These are phyloP conservation scores for Agrochola litura DNA, from an alignment of 2,888 invertebrate genomes.

Conservation along the genomic window DNA sequence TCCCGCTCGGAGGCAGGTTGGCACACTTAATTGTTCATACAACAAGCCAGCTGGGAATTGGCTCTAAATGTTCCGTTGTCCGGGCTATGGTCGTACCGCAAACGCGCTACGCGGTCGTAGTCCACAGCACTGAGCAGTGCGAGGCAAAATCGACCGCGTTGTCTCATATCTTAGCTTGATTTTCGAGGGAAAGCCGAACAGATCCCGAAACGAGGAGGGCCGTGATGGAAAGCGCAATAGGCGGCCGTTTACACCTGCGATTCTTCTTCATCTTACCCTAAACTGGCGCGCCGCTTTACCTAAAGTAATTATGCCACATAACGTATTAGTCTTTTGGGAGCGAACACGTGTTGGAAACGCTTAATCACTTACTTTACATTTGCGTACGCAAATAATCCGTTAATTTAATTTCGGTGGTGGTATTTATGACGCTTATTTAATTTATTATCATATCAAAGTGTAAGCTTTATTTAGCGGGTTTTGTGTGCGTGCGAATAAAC, in stretches of 20 bases:
- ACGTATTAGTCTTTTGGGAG: slow-evolving; percentile 90
- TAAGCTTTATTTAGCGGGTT: slow-evolving; percentile 84
- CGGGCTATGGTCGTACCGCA: slow-evolving; percentile 84
- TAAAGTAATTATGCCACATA: slow-evolving; percentile 89
- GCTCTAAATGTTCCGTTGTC: slow-evolving; percentile 87
- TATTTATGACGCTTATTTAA: slow-evolving; percentile 89
- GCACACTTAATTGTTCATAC: slow-evolving; percentile 89
- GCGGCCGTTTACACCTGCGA: slow-evolving; percentile 89
- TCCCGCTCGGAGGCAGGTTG: slow-evolving; percentile 83
- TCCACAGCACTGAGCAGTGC: slow-evolving; percentile 64
- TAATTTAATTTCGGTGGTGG: slow-evolving; percentile 87
- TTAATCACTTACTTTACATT: slow-evolving; percentile 90
- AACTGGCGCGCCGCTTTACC: slow-evolving; percentile 87
- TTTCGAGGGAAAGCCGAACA: slow-evolving; percentile 68
- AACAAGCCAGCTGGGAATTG: slow-evolving; percentile 89
- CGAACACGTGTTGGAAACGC: slow-evolving; percentile 87
- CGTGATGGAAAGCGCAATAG: slow-evolving; percentile 88
- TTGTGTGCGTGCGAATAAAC: slow-evolving; percentile 85
- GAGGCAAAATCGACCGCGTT: slow-evolving; percentile 81
- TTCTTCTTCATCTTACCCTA: slow-evolving; percentile 89
- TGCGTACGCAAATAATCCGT: slow-evolving; percentile 88
- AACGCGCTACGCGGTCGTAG: slow-evolving; percentile 80
- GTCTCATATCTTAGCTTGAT: slow-evolving; percentile 75
- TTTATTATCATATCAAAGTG: slow-evolving; percentile 89
- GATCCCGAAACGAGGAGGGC: slow-evolving; percentile 67